Evolutionary conservation across 2,113 vertebrate species (phyloP).

Genomic region (Falco punctatus): DNA sequence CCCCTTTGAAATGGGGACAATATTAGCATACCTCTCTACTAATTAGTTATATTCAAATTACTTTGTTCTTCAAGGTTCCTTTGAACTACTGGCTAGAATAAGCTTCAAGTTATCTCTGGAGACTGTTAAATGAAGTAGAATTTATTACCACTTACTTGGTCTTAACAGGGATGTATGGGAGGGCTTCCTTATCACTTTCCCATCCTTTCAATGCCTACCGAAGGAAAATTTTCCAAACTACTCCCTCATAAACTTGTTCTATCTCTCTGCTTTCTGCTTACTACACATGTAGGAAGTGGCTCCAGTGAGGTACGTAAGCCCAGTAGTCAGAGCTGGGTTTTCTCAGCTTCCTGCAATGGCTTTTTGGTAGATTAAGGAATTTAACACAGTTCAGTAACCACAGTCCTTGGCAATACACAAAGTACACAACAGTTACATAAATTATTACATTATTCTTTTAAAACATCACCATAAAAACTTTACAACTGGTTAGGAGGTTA

Average conservation of each 20-base stretch:
- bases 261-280: background rate
- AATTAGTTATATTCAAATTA: constrained; percentile 8
- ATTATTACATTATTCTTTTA: background rate
- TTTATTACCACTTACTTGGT: background rate
- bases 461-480: background rate
- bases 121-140: background rate
- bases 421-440: background rate
- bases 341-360: background rate
- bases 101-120: background rate
- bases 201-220: background rate
- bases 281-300: background rate
- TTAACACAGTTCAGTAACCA: background rate
- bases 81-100: constrained; percentile 7
- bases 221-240: constrained; percentile 13
- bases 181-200: background rate
- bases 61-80: constrained; percentile 34
- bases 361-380: background rate
- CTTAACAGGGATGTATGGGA: background rate
- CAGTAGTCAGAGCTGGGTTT: background rate
- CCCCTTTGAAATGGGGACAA: background rate
- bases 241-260: background rate
- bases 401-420: background rate
- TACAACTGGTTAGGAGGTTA: background rate
- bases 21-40: constrained; percentile 27
- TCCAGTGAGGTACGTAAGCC: background rate